Base-by-base conservation (phyloP, 2,113 vertebrate genomes). In the Entelurus aequoreus region DNA sequence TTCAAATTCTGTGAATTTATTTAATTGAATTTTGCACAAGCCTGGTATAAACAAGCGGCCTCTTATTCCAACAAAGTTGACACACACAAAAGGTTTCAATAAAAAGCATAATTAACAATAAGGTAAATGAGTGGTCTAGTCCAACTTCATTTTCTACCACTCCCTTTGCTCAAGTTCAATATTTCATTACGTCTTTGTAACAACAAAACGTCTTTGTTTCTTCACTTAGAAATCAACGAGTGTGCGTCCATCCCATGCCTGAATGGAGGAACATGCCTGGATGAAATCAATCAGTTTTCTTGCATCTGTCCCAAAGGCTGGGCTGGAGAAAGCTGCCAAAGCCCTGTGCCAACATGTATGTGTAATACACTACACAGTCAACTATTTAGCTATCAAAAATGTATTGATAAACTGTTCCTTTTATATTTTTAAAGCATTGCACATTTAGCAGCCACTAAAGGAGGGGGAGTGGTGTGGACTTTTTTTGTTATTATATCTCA, bases 281-380 rank as follows among this genome's bases (percentile, higher is more conserved):
- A 93, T 58, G 90, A 91, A 38, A 75, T 88, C 42, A 91, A 89
- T 75, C 87, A 86, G 68, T 94, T 91, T 68, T 86, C 75, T 0
- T 95, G 93, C 75, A 65, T 88, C 46, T 95, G 93, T 66, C 75
- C 85, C 48, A 87, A 69, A 62, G 92, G 90, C 68, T 95, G 93
- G 93, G 76, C 90, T 2, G 93, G 93, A 63, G 68, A 65, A 36
- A 89, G 69, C 68, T 95, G 93, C 78, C 90, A 92, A 66, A 92
- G 78, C 67, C 90, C 92, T 0, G 4, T 89, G 56, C 86, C 87
- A 54, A 87, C 90, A 78, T 90, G 93, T 94, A 85, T 62, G 92
- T 88, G 69, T 48, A 60, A 14, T 47, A 58, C 54, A 67, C 5
- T 3, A 7, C 52, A 69, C 11, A 57, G 15, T 51, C 50, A 66